Conservation (phyloP, 2,888 invertebrate species). For the Gibbula magus region DNA sequence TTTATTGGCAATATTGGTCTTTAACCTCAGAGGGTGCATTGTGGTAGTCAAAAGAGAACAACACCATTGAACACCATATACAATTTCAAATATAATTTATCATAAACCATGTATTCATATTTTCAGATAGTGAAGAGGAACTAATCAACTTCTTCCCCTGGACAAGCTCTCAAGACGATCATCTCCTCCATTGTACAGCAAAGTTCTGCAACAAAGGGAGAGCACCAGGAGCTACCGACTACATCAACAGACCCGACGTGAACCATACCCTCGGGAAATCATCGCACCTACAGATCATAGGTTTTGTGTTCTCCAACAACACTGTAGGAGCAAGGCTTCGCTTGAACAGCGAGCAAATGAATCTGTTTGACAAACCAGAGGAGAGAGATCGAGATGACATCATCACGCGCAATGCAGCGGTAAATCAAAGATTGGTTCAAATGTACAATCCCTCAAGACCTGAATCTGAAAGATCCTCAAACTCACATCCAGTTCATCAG, state of each 20-base stretch:
- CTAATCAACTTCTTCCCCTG: not conserved
- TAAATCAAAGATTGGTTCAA: not conserved
- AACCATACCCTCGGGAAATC: conserved; percentile 56
- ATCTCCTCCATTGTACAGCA: conserved; percentile 69
- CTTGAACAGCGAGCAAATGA: conserved; percentile 55
- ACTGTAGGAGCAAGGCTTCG: conserved; percentile 71
- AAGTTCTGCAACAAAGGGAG: conserved; percentile 63
- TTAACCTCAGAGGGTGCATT: too few relatives aligned
- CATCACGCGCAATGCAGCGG: not conserved
- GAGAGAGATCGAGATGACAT: conserved; percentile 43
- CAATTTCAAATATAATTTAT: too few relatives aligned
- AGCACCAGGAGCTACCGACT: conserved; percentile 48
- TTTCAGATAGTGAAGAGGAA: not conserved
- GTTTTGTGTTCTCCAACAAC: conserved; percentile 67
- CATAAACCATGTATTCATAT: too few relatives aligned
- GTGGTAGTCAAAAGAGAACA: too few relatives aligned
- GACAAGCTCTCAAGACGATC: not conserved
- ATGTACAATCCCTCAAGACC: not conserved
- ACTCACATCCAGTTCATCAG: not conserved
- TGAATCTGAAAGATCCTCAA: not conserved
- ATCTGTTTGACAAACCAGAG: conserved; percentile 65
- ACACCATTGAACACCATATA: too few relatives aligned
- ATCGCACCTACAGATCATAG: conserved; percentile 60
- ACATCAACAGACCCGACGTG: conserved; percentile 53
- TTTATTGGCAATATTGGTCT: too few relatives aligned